Evolutionary conservation across 2,888 invertebrate species (phyloP), one percentile per base, ranked within the genome.

Genomic region (Entomobrya multifasciata): DNA sequence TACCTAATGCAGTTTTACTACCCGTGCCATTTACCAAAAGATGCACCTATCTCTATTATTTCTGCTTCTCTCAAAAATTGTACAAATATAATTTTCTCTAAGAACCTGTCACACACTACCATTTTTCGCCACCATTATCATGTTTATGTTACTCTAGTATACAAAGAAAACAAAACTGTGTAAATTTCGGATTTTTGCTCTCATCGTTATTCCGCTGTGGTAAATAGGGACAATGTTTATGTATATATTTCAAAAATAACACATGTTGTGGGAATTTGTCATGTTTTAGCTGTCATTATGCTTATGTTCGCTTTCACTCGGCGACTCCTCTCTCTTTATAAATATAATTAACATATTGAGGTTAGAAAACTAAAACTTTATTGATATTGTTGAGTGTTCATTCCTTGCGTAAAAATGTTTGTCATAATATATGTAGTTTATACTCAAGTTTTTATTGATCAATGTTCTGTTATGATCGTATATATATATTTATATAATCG

Each of bases 61-160:
- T 36, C 36, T 25, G 3, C 25, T 47, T 65, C 11, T 52, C 27
- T 49, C 52, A 79, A 47, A 79, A 79, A 79, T 41, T 79, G 79
- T 79, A 79, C 65, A 79, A 79, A 79, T 79, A 79, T 79, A 79
- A 79, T 79, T 47, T 49, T 65, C 79, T 79, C 79, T 79, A 79
- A 79, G 79, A 65, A 67, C 79, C 79, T 41, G n/a, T n/a, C n/a
- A 30, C 17, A 78, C 70, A 41, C 60, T 78, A 78, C 76, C 27
- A 67, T n/a, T 15, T 15, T 49, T 49, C 13, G 13, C 15, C 49
- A 49, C 36, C 36, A 6, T 8, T 8, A 36, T 36, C 36, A 36
- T 36, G 36, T 36, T 36, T 36, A 36, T 36, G 8, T 36, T 36
- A 36, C 36, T 36, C 5, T 8, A 36, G 8, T n/a, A 36, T 36